phyloP scores from a whole-genome alignment of 2,113 vertebrate species.

The Mesocricetus auratus region DNA sequence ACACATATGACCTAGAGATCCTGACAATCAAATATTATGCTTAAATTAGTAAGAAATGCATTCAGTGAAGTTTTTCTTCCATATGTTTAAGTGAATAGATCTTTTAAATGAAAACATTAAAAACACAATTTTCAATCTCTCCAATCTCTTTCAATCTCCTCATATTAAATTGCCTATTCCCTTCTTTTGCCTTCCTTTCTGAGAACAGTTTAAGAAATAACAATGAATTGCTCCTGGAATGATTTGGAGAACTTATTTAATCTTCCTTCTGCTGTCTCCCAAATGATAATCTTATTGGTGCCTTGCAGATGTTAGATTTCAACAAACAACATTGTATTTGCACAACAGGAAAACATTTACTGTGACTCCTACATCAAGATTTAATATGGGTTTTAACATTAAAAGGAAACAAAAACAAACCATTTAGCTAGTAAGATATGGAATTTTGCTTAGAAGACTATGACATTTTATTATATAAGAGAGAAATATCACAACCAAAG shows the following conservation, averaged over 20 bases:
- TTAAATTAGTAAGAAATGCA: neutral
- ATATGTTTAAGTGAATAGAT: neutral
- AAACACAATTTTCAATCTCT: neutral
- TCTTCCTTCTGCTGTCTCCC: conserved; percentile 13
- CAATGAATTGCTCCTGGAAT: neutral
- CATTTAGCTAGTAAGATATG: neutral
- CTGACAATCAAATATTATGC: neutral
- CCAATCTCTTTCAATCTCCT: neutral
- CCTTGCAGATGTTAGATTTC: neutral
- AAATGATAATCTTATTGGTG: neutral
- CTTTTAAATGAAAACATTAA: neutral
- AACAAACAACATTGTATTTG: neutral
- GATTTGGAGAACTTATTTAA: conserved; percentile 26
- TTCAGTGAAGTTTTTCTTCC: neutral
- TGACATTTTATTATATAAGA: conserved; percentile 10
- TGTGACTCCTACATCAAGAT: conserved; percentile 14
- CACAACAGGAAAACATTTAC: conserved; percentile 18
- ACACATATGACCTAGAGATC: neutral
- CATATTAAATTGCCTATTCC: neutral
- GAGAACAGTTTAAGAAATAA: neutral
- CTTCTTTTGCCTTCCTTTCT: neutral
- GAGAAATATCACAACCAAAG: conserved; percentile 2
- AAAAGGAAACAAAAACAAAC: conserved; percentile 49
- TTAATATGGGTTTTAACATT: conserved; percentile 29
- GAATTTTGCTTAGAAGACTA: conserved; percentile 28